Evolutionary conservation across 92 coral and sea anemone genomes (phyloP).

Genomic region (Epizoanthus ramosus): DNA sequence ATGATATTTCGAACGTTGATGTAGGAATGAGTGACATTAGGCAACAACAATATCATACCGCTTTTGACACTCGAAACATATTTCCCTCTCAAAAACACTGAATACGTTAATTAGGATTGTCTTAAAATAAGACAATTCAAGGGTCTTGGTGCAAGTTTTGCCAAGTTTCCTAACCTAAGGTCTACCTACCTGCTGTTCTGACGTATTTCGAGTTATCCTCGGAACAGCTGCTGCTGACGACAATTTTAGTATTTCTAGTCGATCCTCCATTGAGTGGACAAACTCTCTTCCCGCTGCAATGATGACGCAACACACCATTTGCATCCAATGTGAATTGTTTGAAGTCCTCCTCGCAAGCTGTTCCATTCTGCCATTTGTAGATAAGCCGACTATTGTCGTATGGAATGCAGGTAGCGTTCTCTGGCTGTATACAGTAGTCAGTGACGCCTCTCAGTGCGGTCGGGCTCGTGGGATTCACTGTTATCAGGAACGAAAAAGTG

Average conservation of each 20-base stretch:
- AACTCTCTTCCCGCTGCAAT: slow-evolving; percentile 66
- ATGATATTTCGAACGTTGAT: too few species aligned
- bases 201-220: slow-evolving; percentile 58
- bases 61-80: too few species aligned
- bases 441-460: slow-evolving; percentile 50
- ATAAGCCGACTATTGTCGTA: slow-evolving; percentile 39
- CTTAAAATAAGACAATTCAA: too few species aligned
- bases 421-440: slow-evolving; percentile 53
- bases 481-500: neutral
- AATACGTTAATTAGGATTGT: too few species aligned
- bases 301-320: slow-evolving; percentile 66
- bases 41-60: too few species aligned
- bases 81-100: too few species aligned
- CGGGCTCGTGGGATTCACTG: slow-evolving; percentile 53
- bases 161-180: too few species aligned
- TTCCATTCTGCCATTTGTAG: slow-evolving; percentile 40
- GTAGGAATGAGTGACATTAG: too few species aligned
- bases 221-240: slow-evolving; percentile 62
- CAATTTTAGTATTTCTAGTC: slow-evolving; percentile 49
- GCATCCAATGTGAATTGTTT: slow-evolving; percentile 57
- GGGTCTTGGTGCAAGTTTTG: too few species aligned
- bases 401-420: slow-evolving; percentile 21
- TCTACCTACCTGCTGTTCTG: slow-evolving; percentile 61
- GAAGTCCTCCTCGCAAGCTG: slow-evolving; percentile 45
- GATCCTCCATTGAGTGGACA: slow-evolving; percentile 62